phyloP scores from a whole-genome alignment of 2,113 vertebrate species.

The Neolamprologus brichardi region DNA sequence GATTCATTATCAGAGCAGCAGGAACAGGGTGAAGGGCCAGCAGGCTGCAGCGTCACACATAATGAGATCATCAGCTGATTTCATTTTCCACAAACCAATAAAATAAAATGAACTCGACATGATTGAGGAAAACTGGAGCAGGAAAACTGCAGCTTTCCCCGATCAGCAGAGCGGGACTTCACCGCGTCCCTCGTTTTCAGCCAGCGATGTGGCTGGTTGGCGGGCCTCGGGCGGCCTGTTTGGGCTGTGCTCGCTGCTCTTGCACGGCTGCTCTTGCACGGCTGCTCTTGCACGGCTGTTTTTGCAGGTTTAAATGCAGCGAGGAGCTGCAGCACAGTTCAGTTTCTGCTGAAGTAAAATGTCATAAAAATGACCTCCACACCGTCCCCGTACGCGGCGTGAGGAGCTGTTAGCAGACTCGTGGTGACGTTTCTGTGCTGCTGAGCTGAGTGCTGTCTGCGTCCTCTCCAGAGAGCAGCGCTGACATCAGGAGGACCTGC shows the following conservation, averaged over 20 bases:
- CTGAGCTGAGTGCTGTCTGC: background rate
- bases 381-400: background rate
- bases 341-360: background rate
- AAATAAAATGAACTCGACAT: background rate
- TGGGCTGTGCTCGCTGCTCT: background rate
- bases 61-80: background rate
- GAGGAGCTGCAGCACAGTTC: background rate
- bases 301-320: background rate
- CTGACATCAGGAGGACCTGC: background rate
- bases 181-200: accelerated
- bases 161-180: accelerated
- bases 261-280: no score
- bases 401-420: background rate
- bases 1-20: background rate
- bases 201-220: background rate
- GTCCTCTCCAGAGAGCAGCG: background rate
- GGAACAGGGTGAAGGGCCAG: background rate
- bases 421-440: background rate
- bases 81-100: background rate
- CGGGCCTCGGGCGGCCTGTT: background rate
- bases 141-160: background rate
- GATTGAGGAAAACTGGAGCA: no score
- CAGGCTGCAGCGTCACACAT: background rate
- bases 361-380: background rate
- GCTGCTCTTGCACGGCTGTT: background rate